Percentiles rank a stretch among this genome's conserved stretches.
Conservation (phyloP, 2,113 vertebrate genomes). For the Pygoscelis adeliae region DNA sequence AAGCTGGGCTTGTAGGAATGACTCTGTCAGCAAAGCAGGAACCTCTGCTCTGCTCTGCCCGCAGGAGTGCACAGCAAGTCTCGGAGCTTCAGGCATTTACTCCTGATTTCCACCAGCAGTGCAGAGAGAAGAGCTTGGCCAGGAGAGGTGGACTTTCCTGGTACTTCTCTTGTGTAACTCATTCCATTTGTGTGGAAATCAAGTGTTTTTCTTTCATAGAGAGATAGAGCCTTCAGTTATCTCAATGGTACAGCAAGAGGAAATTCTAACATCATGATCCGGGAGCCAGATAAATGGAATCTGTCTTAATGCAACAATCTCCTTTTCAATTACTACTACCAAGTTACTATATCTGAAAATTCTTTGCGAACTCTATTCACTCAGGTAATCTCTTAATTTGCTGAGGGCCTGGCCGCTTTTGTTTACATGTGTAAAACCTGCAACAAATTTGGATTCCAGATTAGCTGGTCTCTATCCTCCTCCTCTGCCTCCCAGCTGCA, state of each 20-base stretch:
- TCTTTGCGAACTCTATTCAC: background rate
- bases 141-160: background rate
- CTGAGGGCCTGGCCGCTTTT: slow-evolving; percentile 31
- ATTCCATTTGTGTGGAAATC: background rate
- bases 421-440: slow-evolving; percentile 64
- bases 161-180: background rate
- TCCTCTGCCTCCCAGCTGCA: background rate
- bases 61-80: background rate
- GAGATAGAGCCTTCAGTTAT: background rate
- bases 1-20: background rate
- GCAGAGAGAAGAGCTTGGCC: background rate
- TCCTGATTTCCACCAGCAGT: background rate
- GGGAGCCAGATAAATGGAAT: background rate
- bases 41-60: background rate
- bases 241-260: background rate
- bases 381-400: background rate
- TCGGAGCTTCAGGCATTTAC: background rate
- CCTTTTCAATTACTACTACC: background rate
- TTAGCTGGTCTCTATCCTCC: background rate
- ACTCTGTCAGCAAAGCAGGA: background rate
- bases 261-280: background rate
- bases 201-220: background rate
- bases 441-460: slow-evolving; percentile 64
- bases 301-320: background rate
- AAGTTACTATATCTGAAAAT: background rate